Conservation (phyloP, 2,888 invertebrate genomes). For the Pachliopta kotzebuea region DNA sequence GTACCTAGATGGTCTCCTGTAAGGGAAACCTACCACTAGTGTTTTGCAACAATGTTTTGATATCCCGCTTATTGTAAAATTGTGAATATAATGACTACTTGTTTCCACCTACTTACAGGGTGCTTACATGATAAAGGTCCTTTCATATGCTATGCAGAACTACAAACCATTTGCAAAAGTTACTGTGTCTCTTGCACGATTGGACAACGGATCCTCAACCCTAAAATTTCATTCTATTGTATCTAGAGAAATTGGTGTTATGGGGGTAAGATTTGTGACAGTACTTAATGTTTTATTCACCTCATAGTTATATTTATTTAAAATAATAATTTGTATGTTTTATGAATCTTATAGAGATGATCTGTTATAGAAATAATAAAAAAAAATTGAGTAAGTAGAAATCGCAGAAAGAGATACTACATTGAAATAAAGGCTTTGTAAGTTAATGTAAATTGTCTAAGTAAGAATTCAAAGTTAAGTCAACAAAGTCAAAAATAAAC, state of each 20-base stretch:
- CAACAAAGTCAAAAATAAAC: too few relatives aligned
- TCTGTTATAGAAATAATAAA: too few relatives aligned
- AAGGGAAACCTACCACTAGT: too few relatives aligned
- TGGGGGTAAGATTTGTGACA: slow-evolving; percentile 14
- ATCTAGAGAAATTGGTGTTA: slow-evolving; percentile 15
- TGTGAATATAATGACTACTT: neutral
- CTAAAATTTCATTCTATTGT: slow-evolving; percentile 13
- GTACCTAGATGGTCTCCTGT: too few relatives aligned
- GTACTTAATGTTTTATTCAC: neutral
- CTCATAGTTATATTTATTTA: neutral
- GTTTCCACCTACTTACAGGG: slow-evolving; percentile 14
- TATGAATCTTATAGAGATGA: too few relatives aligned
- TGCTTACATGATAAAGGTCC: slow-evolving; percentile 12
- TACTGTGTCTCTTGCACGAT: neutral
- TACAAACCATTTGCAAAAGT: slow-evolving; percentile 27
- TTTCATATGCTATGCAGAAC: slow-evolving; percentile 10
- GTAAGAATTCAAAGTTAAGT: too few relatives aligned
- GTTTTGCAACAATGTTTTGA: too few relatives aligned
- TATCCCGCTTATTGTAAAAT: too few relatives aligned
- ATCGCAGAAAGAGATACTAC: too few relatives aligned
- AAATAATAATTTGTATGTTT: neutral
- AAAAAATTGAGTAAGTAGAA: too few relatives aligned
- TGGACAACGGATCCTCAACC: slow-evolving; percentile 15
- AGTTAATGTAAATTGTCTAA: too few relatives aligned
- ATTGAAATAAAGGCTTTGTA: too few relatives aligned